A percentile compares a stretch with the other conserved stretches of the same genome.
These are phyloP conservation scores for Ataeniobius toweri DNA, from an alignment of 2,797 vertebrate genomes.

Conservation along the genomic window DNA sequence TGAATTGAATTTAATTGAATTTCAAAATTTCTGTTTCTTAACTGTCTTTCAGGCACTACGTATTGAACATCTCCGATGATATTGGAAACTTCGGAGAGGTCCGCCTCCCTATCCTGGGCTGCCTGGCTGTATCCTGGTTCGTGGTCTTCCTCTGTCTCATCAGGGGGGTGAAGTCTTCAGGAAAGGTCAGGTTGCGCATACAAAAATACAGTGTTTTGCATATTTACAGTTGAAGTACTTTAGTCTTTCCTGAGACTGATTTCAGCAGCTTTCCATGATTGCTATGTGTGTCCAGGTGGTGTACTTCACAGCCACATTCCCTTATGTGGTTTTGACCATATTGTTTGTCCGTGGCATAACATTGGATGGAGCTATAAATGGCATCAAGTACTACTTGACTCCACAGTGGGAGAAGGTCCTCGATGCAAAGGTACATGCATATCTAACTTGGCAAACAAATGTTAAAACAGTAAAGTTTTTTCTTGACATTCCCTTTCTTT, in stretches of 20 bases:
- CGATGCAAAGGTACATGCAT: conserved; percentile 90
- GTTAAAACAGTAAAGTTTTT: neutral
- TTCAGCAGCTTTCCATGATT: conserved; percentile 4
- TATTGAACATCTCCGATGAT: conserved; percentile 91
- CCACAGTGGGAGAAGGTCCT: conserved; percentile 99
- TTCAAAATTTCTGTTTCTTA: neutral
- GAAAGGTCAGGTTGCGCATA: conserved; percentile 84
- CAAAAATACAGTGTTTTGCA: neutral
- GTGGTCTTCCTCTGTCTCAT: conserved; percentile 99
- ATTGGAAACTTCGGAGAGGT: conserved; percentile 96
- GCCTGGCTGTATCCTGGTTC: conserved; percentile 92
- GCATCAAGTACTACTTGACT: conserved; percentile 97
- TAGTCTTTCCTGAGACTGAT: neutral
- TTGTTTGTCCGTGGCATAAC: conserved; percentile 97
- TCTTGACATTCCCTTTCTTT: neutral
- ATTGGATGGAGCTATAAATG: conserved; percentile 91
- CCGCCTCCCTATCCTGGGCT: conserved; percentile 92
- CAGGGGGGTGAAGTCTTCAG: conserved; percentile 96
- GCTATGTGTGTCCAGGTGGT: conserved; percentile 85
- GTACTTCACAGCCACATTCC: conserved; percentile 98
- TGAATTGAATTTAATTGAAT: too few relatives aligned
- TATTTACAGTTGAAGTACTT: neutral
- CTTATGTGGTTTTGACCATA: conserved; percentile 96
- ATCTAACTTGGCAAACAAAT: neutral
- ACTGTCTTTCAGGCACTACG: conserved; percentile 84